Base-by-base conservation (phyloP, 2,797 vertebrate species). In the Malacoraja senta region DNA sequence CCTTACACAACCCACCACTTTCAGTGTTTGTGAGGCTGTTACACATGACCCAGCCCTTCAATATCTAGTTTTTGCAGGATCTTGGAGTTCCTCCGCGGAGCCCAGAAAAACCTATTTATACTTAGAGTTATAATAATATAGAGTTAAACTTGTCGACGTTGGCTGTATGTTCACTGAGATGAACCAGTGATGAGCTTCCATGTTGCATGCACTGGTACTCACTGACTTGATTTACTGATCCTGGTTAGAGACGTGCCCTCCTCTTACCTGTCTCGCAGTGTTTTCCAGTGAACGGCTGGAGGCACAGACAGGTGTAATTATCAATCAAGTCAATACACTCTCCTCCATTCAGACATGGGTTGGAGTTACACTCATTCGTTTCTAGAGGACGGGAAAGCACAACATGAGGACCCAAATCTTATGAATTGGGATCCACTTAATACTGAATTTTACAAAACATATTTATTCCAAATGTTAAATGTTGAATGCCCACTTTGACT, bases 221-320 rank as follows among this genome's bases (percentile, higher is more conserved):
- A 78, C n/a, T 78, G 76, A 9, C 76, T 78, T n/a, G n/a, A n/a
- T n/a, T 78, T n/a, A 77, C n/a, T 10, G n/a, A 32, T 78, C 10
- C n/a, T n/a, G 76, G 10, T 13, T 2, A 15, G 78, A 79, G 4
- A 38, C 38, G 32, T 0, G 2, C 24, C 26, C 44, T 29, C 63
- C 29, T n/a, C 95, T 95, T 95, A 99, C 98, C 98, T 98, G 96
- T 97, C 95, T 99, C 98, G 0, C 99, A 99, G 94, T 95, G 96
- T 17, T 93, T 94, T 94, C 99, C 99, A 35, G 96, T 96, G 94
- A 98, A 99, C 93, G 96, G 94, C 74, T 96, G 94, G 0, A 95
- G 94, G 94, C 98, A 99, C 78, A 96, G 32, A n/a, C 99, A 99
- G 94, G 96, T 97, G 95, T 97, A 99, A 95, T 97, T 97, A 93